Evolutionary conservation across 2,888 invertebrate genomes (phyloP).

Genomic region (Tethea ocularis): DNA sequence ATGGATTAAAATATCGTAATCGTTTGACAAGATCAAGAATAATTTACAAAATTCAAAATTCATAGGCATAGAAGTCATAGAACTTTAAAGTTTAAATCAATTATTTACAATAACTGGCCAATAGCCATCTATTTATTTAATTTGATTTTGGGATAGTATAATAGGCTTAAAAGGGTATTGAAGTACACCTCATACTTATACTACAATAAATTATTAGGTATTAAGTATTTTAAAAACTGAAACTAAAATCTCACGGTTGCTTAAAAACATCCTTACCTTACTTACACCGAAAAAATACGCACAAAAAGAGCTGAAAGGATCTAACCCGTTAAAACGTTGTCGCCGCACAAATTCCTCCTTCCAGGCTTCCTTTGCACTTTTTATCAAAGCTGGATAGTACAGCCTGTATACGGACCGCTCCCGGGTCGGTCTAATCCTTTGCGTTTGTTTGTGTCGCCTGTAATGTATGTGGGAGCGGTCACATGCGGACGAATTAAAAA

Average conservation of each 20-base stretch:
- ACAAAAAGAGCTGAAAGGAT: neutral
- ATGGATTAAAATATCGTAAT: too few species aligned
- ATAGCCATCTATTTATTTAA: too few species aligned
- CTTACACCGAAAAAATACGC: neutral
- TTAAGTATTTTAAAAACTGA: too few species aligned
- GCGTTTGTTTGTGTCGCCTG: constrained; percentile 63
- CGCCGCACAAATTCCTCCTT: neutral
- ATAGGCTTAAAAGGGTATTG: too few species aligned
- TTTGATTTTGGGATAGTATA: too few species aligned
- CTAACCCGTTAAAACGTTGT: neutral
- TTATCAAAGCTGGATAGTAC: constrained; percentile 30
- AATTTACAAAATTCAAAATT: too few species aligned
- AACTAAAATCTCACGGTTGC: neutral
- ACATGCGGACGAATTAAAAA: constrained; percentile 69
- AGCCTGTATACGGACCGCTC: constrained; percentile 51
- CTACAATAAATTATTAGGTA: too few species aligned
- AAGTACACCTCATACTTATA: too few species aligned
- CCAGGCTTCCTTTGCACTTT: constrained; percentile 12
- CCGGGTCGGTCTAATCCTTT: constrained; percentile 64
- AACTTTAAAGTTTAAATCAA: too few species aligned
- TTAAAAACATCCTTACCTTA: neutral
- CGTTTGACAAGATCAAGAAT: too few species aligned
- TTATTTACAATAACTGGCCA: too few species aligned
- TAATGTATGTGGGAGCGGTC: constrained; percentile 78
- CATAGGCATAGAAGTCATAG: too few species aligned